A percentile compares a stretch with the other conserved stretches of the same genome.
phyloP scores from a whole-genome alignment of 2,797 vertebrate species.

The Tapera naevia region DNA sequence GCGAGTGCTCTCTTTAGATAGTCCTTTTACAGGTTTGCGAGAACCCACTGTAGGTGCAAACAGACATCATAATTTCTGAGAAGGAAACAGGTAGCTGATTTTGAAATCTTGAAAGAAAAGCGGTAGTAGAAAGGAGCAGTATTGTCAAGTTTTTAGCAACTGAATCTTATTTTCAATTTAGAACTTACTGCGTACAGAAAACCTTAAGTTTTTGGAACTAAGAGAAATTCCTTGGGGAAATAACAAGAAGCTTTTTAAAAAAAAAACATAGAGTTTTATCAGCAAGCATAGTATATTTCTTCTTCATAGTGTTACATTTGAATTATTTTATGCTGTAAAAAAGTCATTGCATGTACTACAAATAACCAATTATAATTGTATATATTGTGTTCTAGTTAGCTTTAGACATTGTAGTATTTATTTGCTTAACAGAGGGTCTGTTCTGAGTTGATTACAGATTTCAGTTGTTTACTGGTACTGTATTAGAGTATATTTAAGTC shows the following conservation, averaged over 20 bases:
- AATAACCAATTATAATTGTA: background rate
- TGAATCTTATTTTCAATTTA: background rate
- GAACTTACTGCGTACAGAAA: background rate
- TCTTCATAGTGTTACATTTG: background rate
- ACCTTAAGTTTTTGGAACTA: background rate
- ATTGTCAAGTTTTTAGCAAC: background rate
- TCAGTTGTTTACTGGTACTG: background rate
- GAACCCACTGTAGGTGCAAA: conserved; percentile 78
- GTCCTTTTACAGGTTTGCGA: conserved; percentile 72
- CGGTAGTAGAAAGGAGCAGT: background rate
- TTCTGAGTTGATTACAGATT: background rate
- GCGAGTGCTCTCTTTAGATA: conserved; percentile 72
- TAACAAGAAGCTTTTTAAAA: background rate
- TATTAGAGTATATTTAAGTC: background rate
- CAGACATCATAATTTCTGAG: background rate
- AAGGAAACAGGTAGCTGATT: background rate
- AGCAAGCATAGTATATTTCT: background rate
- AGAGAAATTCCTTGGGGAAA: background rate
- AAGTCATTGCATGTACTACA: background rate
- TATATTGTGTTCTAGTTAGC: background rate
- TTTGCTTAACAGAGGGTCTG: background rate
- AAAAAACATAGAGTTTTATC: background rate
- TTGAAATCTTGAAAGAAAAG: background rate
- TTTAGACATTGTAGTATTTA: background rate
- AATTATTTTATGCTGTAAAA: background rate